Percentiles rank a stretch among this genome's conserved stretches.
phyloP scores from a whole-genome alignment of 2,888 invertebrate genomes.

The Drosophila neonasuta region DNA sequence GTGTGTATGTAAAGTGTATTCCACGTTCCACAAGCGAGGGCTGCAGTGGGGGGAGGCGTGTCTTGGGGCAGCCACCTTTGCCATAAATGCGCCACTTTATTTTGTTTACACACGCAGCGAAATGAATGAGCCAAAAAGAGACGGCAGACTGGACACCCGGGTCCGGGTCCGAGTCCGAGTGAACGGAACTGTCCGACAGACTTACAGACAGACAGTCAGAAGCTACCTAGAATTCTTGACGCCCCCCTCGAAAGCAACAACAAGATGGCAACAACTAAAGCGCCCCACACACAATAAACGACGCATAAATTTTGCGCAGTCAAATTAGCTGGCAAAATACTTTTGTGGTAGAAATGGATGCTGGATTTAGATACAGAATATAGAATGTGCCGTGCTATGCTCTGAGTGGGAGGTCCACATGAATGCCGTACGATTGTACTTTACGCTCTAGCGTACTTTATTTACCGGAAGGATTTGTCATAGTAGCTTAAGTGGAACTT shows the following conservation, averaged over 20 bases:
- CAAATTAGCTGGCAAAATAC: constrained; percentile 65
- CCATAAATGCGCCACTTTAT: constrained; percentile 74
- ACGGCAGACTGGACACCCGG: background rate
- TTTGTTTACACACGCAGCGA: constrained; percentile 62
- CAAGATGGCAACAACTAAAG: constrained; percentile 9
- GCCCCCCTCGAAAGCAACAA: constrained; percentile 6
- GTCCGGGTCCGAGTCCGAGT: constrained; percentile 1
- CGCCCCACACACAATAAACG: constrained; percentile 28
- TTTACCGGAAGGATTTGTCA: constrained; percentile 43
- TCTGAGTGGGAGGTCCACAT: background rate
- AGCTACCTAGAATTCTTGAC: constrained; percentile 38
- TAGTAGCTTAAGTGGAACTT: constrained; percentile 5
- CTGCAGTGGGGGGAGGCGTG: constrained; percentile 6
- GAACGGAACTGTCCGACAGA: constrained; percentile 1
- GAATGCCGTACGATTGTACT: constrained; percentile 5
- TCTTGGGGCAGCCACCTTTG: constrained; percentile 64
- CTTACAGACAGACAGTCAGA: constrained; percentile 19
- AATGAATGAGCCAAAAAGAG: constrained; percentile 2
- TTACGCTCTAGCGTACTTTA: constrained; percentile 29
- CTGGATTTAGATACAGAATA: constrained; percentile 24
- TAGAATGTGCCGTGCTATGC: background rate
- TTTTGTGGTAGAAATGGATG: constrained; percentile 36
- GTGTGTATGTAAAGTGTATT: constrained; percentile 5
- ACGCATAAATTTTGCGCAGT: constrained; percentile 69
- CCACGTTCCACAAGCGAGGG: constrained; percentile 6